These are phyloP conservation scores for Diabrotica balteata DNA, from an alignment of 2,888 invertebrate genomes.

Conservation along the genomic window DNA sequence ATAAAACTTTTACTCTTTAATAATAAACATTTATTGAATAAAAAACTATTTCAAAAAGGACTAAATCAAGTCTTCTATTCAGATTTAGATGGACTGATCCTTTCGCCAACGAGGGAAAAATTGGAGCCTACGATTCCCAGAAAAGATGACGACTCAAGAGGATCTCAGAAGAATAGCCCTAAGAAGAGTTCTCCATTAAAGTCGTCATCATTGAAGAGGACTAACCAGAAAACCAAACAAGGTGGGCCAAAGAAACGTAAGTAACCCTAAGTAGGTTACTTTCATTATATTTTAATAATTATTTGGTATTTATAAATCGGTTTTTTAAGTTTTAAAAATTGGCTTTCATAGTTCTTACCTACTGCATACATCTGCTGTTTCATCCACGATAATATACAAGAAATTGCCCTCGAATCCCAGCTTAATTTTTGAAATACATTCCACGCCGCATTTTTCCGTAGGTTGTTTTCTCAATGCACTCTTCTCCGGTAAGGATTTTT, in stretches of 20 bases:
- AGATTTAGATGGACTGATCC: constrained; percentile 71
- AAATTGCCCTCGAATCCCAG: too few species aligned
- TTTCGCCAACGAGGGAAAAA: constrained; percentile 76
- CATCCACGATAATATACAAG: too few species aligned
- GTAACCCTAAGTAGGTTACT: constrained; percentile 29
- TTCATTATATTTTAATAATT: neutral
- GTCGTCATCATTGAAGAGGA: constrained; percentile 63
- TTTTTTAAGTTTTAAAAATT: too few species aligned
- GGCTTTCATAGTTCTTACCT: too few species aligned
- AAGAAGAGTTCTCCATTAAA: constrained; percentile 68
- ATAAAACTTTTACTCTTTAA: too few species aligned
- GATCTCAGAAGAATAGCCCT: constrained; percentile 60
- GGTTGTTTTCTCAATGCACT: too few species aligned
- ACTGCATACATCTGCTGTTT: too few species aligned
- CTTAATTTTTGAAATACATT: too few species aligned
- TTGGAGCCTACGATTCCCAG: constrained; percentile 72
- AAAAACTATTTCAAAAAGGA: too few species aligned
- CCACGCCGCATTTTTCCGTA: too few species aligned
- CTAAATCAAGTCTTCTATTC: constrained; percentile 20
- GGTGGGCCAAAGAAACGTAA: constrained; percentile 63
- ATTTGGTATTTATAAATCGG: neutral
- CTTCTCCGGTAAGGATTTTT: too few species aligned
- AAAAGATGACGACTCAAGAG: constrained; percentile 64
- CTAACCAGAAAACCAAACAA: constrained; percentile 64
- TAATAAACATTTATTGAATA: too few species aligned